Base-by-base conservation (phyloP, 2,888 invertebrate species). In the Nowickia ferox region DNA sequence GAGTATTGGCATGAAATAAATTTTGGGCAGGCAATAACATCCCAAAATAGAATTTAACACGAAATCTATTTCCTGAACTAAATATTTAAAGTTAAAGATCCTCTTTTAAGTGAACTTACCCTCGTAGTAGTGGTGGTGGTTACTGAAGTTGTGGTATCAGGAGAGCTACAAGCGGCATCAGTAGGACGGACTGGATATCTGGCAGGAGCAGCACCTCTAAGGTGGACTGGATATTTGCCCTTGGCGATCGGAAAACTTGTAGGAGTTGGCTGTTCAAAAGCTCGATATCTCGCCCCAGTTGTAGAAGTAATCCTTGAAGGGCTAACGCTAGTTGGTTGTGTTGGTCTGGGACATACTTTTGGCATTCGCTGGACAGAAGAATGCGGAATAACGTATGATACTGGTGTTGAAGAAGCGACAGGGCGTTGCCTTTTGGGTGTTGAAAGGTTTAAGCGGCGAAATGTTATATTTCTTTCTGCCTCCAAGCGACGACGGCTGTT, bases 371-470 rank as follows among this genome's bases (percentile, higher is more conserved):
- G 79, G 10, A 15, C 13, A 15, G 38, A 22, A 5, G 46, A 19
- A 19, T 42, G 6, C 2, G 38, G 40, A 30, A 30, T 13, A 19
- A 3, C 3, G 2, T 5, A 0, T 44, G 59, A 44, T 1, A 46
- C 9, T 19, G 68, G 9, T 2, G 68, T 15, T 5, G 75, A 61
- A 9, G 74, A 68, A 30, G 74, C 30, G 6, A n/a, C 13, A 44
- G 68, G 42, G 1, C 75, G 68, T 38, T 61, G 53, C 1, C 17
- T 30, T 61, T 69, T 75, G 22, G 61, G 38, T 61, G 59, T 48
- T 9, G 66, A 68, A 9, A 61, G n/a, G 59, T 74, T 74, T 22
- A 48, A 15, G 11, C 79, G 65, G 2, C 63, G 72, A 51, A n/a
- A 66, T 40, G 57, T 13, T 15, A 59, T 2, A 38, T 81, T 51